Evolutionary conservation across 2,888 invertebrate genomes (phyloP).

Genomic region (Machimus rusticus): DNA sequence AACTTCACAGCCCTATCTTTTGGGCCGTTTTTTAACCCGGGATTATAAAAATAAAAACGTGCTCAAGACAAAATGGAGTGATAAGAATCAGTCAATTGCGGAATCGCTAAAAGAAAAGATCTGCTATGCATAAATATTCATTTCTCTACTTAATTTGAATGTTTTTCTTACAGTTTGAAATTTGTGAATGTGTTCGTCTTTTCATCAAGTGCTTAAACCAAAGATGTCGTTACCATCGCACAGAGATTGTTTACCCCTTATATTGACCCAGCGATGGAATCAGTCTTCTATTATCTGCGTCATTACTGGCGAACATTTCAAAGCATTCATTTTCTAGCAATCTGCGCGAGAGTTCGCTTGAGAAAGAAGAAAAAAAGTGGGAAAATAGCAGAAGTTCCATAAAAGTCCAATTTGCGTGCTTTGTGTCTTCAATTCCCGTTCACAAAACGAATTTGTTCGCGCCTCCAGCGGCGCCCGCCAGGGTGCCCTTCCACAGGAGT

Average conservation of each 20-base stretch:
- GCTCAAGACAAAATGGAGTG: no score
- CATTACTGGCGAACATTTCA: not conserved
- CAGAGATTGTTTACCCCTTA: no score
- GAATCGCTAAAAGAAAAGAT: no score
- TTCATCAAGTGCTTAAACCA: not conserved
- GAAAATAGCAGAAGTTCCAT: not conserved
- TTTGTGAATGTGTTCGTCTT: not conserved
- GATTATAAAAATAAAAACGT: no score
- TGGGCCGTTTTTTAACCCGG: no score
- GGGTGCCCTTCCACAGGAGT: not conserved
- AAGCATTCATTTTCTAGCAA: not conserved
- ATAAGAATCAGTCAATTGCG: no score
- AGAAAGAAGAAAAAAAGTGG: not conserved
- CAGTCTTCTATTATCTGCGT: not conserved
- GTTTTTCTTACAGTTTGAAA: not conserved
- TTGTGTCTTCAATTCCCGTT: not conserved
- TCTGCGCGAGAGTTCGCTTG: not conserved
- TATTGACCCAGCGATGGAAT: not conserved
- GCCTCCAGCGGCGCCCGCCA: not conserved
- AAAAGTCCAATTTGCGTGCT: not conserved
- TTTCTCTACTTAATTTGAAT: no score
- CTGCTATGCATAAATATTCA: no score
- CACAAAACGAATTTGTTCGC: not conserved
- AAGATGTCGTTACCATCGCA: no score
- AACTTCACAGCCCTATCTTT: no score